Percentiles rank a stretch among this genome's conserved stretches.
Conservation (phyloP, 2,797 vertebrate species). For the Protosalanx chinensis region DNA sequence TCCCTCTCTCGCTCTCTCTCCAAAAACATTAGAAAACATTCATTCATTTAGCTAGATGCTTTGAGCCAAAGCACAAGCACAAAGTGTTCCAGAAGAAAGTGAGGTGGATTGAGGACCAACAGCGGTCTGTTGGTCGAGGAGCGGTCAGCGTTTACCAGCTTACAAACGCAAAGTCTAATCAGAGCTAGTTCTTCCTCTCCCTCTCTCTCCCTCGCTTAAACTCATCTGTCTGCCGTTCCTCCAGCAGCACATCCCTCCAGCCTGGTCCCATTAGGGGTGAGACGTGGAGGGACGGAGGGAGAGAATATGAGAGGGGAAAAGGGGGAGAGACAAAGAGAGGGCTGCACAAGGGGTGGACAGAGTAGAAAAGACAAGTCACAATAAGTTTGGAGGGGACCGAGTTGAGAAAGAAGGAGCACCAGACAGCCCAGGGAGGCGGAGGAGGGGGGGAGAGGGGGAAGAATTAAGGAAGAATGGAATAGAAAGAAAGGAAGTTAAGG, state of each 20-base stretch:
- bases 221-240: slow-evolving; percentile 44
- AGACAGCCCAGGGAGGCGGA: neutral
- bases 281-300: slow-evolving; percentile 21
- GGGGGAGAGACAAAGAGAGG: slow-evolving; percentile 19
- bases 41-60: too few relatives aligned
- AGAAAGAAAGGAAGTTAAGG: neutral
- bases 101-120: too few relatives aligned
- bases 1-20: slow-evolving; percentile 26
- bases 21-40: too few relatives aligned
- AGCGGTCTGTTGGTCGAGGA: too few relatives aligned
- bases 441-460: neutral
- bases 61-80: too few relatives aligned
- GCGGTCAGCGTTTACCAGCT: too few relatives aligned
- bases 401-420: slow-evolving; percentile 7
- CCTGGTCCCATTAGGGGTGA: slow-evolving; percentile 49
- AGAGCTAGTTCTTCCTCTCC: neutral
- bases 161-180: too few relatives aligned
- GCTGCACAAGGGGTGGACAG: neutral
- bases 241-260: slow-evolving; percentile 32
- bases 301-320: neutral
- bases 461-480: slow-evolving; percentile 3
- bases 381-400: slow-evolving; percentile 22
- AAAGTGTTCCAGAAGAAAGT: too few relatives aligned
- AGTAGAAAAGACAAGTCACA: slow-evolving; percentile 6
- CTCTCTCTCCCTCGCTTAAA: slow-evolving; percentile 46